Evolutionary conservation across 2,113 vertebrate genomes (phyloP), one percentile per base, ranked within the genome.

Genomic region (Bettongia penicillata): DNA sequence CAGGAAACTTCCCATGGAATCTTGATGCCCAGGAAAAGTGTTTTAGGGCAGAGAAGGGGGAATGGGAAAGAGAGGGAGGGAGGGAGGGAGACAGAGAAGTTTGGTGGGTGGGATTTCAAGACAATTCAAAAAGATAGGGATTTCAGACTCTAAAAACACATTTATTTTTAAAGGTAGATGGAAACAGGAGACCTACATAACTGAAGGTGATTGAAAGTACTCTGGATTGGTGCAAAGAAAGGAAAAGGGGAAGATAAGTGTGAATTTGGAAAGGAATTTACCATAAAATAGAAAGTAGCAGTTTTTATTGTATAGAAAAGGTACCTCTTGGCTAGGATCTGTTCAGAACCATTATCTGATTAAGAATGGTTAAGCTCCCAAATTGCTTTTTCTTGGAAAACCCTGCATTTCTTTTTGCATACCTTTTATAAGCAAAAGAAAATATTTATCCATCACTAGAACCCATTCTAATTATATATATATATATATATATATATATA

Each of bases 271-370:
- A 97, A 93, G 93, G 91, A 89, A 95, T 77, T 28, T 0, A 61
- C 51, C 91, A 96, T 94, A 43, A 94, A 95, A 95, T 93, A 97
- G 77, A 89, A 97, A 98, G 90, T 94, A 92, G 47, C 50, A 0
- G 95, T 97, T 98, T 96, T 94, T 95, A 43, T 25, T 94, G 9
- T 96, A 55, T 93, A 97, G 95, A 98, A 92, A 94, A 95, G 90
- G 28, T 91, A 51, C 94, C 14, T 95, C 89, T 7, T 89, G 61
- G 93, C 93, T 43, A 95, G 48, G 91, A 25, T 89, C 57, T 49
- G 9, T 95, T 93, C 93, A 89, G 12, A 90, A 93, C 61, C 14
- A 1, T 53, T 91, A 49, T 97, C 90, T 95, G 90, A 48, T 95
- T 97, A 94, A 95, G 96, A 94, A 96, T 96, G 93, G 89, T 53